A percentile compares a stretch with the other conserved stretches of the same genome.
Evolutionary conservation across 37 sponge, comb jelly and placozoan genomes (phyloP).

Genomic region (Geodia barretti): DNA sequence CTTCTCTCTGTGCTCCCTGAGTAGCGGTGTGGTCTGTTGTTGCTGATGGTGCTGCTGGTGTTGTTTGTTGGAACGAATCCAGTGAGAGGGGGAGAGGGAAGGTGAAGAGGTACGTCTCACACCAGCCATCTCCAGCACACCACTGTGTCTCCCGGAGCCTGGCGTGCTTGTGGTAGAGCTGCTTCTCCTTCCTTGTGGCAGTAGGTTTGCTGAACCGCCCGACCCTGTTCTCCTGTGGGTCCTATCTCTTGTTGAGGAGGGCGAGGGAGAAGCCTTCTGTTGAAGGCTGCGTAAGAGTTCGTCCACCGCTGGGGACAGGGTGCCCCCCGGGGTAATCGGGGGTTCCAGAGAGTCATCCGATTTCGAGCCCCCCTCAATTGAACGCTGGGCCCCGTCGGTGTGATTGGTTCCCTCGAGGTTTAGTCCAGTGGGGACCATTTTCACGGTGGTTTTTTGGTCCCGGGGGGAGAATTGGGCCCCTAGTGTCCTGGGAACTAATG

Average conservation of each 20-base stretch:
- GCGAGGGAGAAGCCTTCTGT: background rate
- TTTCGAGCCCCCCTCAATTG: background rate
- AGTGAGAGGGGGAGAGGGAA: too few relatives aligned
- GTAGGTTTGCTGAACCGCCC: background rate
- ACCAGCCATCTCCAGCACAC: background rate
- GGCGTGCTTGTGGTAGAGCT: background rate
- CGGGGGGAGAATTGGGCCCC: background rate
- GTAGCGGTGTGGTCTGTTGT: too few relatives aligned
- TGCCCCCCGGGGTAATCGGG: constrained; percentile 44
- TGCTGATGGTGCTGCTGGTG: too few relatives aligned
- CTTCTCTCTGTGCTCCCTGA: background rate
- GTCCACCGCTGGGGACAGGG: constrained; percentile 40
- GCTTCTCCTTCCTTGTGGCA: background rate
- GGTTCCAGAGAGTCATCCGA: background rate
- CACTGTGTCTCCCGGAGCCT: background rate
- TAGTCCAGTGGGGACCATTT: background rate
- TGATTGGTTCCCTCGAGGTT: background rate
- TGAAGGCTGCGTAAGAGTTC: constrained; percentile 31
- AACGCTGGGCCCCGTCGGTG: too few relatives aligned
- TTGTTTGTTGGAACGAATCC: too few relatives aligned
- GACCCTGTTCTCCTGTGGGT: background rate
- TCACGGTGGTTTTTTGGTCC: background rate
- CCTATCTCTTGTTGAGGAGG: too few relatives aligned
- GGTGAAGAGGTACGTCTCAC: too few relatives aligned
- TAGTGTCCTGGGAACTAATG: background rate